Percentiles rank a stretch among this genome's conserved stretches.
Evolutionary conservation across 92 coral and sea anemone species (phyloP).

Genomic region (Bergia sp.): DNA sequence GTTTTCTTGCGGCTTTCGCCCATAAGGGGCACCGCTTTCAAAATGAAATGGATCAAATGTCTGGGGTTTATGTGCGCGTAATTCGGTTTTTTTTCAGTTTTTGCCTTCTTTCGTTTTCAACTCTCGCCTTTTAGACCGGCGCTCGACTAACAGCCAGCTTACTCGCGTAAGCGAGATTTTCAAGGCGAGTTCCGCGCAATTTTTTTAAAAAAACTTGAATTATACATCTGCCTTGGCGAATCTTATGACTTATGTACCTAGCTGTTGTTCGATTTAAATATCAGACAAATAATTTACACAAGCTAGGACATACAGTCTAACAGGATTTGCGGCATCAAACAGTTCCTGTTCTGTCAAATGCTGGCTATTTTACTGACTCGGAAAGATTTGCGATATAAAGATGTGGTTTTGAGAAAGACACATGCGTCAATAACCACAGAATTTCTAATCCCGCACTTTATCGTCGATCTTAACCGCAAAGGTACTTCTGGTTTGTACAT

Average conservation of each 20-base stretch:
- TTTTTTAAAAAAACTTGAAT: background rate
- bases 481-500: slow-evolving; percentile 30
- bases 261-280: background rate
- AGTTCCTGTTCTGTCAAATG: slow-evolving; percentile 16
- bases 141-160: background rate
- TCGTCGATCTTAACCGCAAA: slow-evolving; percentile 33
- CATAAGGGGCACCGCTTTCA: slow-evolving; percentile 61
- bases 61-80: slow-evolving; percentile 1
- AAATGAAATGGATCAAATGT: slow-evolving; percentile 41
- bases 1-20: slow-evolving; percentile 79
- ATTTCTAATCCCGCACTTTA: slow-evolving; percentile 42
- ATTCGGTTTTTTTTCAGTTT: background rate
- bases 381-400: background rate
- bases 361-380: background rate
- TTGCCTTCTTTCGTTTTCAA: background rate
- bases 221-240: slow-evolving; percentile 1
- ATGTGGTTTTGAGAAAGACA: slow-evolving; percentile 28
- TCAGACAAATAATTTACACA: slow-evolving; percentile 1
- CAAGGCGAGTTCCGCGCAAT: background rate
- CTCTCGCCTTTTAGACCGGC: background rate
- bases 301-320: background rate
- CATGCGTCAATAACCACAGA: slow-evolving; percentile 30
- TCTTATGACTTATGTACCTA: background rate
- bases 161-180: background rate
- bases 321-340: background rate